These are phyloP conservation scores for Oplegnathus fasciatus DNA, from an alignment of 2,113 vertebrate species.

Conservation along the genomic window DNA sequence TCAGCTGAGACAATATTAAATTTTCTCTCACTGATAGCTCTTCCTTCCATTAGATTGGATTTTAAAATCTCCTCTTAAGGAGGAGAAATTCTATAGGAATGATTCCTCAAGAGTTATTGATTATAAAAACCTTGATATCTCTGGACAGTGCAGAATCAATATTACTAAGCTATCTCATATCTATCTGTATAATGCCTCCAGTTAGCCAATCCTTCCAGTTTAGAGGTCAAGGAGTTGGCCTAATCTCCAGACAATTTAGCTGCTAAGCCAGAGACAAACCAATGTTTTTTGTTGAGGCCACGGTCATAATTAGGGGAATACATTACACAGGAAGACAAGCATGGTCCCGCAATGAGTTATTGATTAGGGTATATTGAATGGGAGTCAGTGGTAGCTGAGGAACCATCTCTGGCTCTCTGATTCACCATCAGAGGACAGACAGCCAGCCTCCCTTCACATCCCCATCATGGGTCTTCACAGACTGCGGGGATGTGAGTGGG, in stretches of 20 bases:
- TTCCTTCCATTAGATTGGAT: conserved; percentile 51
- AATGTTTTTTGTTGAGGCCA: conserved; percentile 1
- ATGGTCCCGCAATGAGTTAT: conserved; percentile 48
- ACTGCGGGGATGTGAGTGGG: background rate
- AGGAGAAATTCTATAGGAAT: conserved; percentile 50
- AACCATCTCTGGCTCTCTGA: conserved; percentile 24
- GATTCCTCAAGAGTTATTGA: conserved; percentile 68
- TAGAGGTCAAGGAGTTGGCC: conserved; percentile 71
- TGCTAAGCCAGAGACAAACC: conserved; percentile 17
- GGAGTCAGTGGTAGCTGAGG: conserved; percentile 14
- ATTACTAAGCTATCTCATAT: conserved; percentile 71
- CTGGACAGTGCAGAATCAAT: conserved; percentile 66
- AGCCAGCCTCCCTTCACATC: conserved; percentile 25
- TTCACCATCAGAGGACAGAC: conserved; percentile 39
- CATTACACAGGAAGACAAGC: conserved; percentile 19
- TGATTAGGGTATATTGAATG: conserved; percentile 45
- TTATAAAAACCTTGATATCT: conserved; percentile 66
- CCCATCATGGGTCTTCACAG: conserved; percentile 37
- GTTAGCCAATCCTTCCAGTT: conserved; percentile 70
- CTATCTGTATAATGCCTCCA: conserved; percentile 56
- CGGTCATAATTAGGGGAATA: conserved; percentile 51
- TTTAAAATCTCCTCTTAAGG: conserved; percentile 53
- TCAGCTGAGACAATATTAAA: conserved; percentile 30
- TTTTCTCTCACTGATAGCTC: conserved; percentile 29
- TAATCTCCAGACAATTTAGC: conserved; percentile 57